phyloP scores from a whole-genome alignment of 2,797 vertebrate genomes.

The Epinephelus awoara region DNA sequence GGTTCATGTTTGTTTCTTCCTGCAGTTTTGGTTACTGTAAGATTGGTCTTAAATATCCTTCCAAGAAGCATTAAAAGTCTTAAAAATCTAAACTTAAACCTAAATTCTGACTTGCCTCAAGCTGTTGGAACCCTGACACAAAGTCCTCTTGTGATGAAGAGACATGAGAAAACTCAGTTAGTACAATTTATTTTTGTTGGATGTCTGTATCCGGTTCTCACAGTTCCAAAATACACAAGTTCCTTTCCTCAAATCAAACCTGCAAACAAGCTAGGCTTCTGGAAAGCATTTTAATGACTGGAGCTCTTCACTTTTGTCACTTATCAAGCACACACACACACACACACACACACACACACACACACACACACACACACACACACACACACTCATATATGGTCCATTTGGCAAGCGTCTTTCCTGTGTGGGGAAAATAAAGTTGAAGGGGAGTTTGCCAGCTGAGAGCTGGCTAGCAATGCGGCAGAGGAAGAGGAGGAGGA shows the following conservation, averaged over 20 bases:
- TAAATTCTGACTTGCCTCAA: no score
- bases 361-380: conserved; percentile 35
- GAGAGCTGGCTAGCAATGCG: conserved; percentile 64
- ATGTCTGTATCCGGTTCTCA: not conserved
- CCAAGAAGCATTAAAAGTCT: no score
- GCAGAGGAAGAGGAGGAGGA: conserved; percentile 26
- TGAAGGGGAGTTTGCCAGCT: conserved; percentile 58
- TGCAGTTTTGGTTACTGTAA: no score
- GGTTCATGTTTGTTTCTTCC: no score
- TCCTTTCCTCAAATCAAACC: conserved; percentile 3
- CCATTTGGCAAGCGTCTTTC: conserved; percentile 71
- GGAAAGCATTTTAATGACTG: conserved; percentile 6
- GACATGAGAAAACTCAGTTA: not conserved
- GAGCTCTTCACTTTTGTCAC: conserved; percentile 14
- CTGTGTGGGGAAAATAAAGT: conserved; percentile 62
- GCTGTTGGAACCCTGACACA: no score
- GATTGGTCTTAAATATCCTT: no score
- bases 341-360: conserved; percentile 27
- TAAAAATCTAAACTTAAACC: no score
- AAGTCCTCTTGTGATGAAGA: no score
- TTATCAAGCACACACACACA: conserved; percentile 33
- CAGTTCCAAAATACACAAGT: not conserved
- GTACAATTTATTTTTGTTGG: not conserved
- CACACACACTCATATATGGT: conserved; percentile 32
- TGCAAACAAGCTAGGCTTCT: not conserved